These are phyloP conservation scores for Montipora sp. DNA, from an alignment of 64 coral and sea anemone genomes.

Conservation along the genomic window DNA sequence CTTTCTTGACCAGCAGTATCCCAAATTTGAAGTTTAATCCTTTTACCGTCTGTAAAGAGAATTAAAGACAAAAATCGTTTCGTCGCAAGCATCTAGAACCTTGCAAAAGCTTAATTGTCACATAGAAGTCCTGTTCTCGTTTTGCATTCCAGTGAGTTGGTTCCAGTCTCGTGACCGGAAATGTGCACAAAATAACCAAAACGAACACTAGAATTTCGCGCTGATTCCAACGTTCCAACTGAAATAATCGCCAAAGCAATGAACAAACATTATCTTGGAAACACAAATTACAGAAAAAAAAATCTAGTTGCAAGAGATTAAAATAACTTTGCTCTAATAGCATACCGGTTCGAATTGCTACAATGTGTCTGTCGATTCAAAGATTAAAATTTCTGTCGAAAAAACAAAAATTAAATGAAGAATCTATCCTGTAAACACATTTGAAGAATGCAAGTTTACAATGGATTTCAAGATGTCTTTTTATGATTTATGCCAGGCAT, in stretches of 20 bases:
- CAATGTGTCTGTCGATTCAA: no score
- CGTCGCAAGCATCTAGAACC: not conserved
- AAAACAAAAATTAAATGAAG: no score
- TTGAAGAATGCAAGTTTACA: no score
- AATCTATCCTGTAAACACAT: no score
- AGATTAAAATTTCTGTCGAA: no score
- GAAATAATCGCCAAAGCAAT: not conserved
- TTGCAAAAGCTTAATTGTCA: not conserved
- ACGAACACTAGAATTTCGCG: not conserved
- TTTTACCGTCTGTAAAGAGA: constrained; percentile 71
- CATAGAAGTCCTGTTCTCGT: not conserved
- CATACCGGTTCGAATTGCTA: no score
- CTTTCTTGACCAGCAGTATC: constrained; percentile 65
- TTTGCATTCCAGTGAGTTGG: not conserved
- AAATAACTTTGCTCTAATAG: no score
- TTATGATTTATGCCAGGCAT: no score
- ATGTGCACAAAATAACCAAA: not conserved
- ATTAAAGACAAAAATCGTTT: not conserved
- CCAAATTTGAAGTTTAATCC: constrained; percentile 95
- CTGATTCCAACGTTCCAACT: not conserved
- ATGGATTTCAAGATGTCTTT: no score
- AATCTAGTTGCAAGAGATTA: no score
- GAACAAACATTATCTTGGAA: no score
- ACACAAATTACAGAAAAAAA: no score
- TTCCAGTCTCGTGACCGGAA: not conserved